These are phyloP conservation scores for Gnathonemus longibarbis DNA, from an alignment of 2,113 vertebrate species.

Conservation along the genomic window DNA sequence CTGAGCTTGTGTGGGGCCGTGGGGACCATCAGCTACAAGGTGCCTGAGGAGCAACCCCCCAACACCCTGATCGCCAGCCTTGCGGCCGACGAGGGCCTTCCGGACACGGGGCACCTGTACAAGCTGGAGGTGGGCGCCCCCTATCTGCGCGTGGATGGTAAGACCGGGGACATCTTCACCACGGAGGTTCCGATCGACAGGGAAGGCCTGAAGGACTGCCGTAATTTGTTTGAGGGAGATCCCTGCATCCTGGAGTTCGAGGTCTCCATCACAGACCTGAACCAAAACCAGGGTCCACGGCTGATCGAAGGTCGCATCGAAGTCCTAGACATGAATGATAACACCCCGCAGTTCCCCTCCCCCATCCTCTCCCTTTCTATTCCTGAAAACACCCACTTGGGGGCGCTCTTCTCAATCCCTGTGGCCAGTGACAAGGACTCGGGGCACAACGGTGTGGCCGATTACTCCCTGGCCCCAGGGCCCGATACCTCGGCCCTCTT, in stretches of 20 bases:
- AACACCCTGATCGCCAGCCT: slow-evolving; percentile 88
- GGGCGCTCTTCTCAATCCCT: slow-evolving; percentile 79
- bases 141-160: slow-evolving; percentile 86
- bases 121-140: slow-evolving; percentile 89
- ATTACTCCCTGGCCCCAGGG: slow-evolving; percentile 76
- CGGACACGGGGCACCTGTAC: slow-evolving; percentile 85
- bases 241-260: slow-evolving; percentile 90
- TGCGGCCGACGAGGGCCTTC: slow-evolving; percentile 81
- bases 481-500: slow-evolving; percentile 80
- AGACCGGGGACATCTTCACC: slow-evolving; percentile 93
- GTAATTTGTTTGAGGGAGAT: slow-evolving; percentile 71
- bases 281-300: slow-evolving; percentile 69
- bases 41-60: slow-evolving; percentile 86
- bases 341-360: slow-evolving; percentile 89
- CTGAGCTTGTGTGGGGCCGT: slow-evolving; percentile 32
- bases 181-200: slow-evolving; percentile 88
- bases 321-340: slow-evolving; percentile 91
- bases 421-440: slow-evolving; percentile 82
- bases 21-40: slow-evolving; percentile 67
- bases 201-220: slow-evolving; percentile 82
- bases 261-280: slow-evolving; percentile 89
- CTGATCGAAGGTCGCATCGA: slow-evolving; percentile 91
- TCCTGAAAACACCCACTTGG: slow-evolving; percentile 86
- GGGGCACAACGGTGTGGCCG: slow-evolving; percentile 77
- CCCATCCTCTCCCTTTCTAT: slow-evolving; percentile 85